Conservation (phyloP, 2,797 vertebrate species). For the Lepilemur ruficaudatus region DNA sequence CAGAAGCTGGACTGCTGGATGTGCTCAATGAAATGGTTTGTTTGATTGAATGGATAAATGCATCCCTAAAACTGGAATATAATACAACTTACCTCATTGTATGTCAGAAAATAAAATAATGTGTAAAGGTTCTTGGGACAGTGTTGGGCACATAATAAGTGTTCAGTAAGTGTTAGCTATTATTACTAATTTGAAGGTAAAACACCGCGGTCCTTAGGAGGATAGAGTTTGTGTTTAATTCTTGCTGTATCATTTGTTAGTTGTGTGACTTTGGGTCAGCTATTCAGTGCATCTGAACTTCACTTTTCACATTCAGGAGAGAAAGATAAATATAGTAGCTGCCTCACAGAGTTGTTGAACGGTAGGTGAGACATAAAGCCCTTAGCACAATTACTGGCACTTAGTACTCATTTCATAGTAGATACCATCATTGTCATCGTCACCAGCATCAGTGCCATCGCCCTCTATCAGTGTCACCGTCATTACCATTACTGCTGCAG, state of each 20-base stretch:
- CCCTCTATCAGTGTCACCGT: neutral
- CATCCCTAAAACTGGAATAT: neutral
- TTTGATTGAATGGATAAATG: neutral
- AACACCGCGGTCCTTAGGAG: neutral
- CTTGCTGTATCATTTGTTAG: neutral
- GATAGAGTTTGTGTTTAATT: neutral
- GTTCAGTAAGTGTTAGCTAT: neutral
- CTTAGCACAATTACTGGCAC: neutral
- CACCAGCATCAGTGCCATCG: neutral
- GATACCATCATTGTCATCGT: neutral
- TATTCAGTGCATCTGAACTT: neutral
- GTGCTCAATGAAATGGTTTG: neutral
- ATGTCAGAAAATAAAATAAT: neutral
- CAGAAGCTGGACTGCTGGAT: neutral
- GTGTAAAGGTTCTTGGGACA: neutral
- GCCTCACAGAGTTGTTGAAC: neutral
- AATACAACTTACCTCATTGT: neutral
- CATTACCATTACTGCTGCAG: neutral
- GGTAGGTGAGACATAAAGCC: neutral
- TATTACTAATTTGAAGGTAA: neutral
- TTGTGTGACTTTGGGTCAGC: neutral
- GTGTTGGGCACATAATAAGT: neutral
- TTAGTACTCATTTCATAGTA: neutral
- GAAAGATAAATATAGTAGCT: neutral
- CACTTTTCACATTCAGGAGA: neutral